Percentiles rank a stretch among this genome's conserved stretches.
These are phyloP conservation scores for Tachuris rubrigastra DNA, from an alignment of 2,113 vertebrate species.

Conservation along the genomic window DNA sequence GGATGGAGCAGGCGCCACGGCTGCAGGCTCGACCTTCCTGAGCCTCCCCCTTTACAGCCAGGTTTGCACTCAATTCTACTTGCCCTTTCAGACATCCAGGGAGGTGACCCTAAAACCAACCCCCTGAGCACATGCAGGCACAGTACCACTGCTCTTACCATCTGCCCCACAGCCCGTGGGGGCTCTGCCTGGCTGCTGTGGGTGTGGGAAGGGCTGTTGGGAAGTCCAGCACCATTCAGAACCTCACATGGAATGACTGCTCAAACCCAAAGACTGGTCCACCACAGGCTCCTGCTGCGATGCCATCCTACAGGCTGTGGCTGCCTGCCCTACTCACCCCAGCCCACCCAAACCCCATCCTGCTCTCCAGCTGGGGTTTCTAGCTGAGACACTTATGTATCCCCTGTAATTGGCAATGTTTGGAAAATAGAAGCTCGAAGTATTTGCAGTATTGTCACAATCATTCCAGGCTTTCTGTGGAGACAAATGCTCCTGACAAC, in stretches of 20 bases:
- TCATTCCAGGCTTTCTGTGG: neutral
- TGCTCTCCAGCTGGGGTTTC: neutral
- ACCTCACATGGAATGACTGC: neutral
- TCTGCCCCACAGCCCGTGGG: neutral
- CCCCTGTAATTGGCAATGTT: neutral
- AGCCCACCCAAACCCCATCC: neutral
- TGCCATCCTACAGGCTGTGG: fast-evolving
- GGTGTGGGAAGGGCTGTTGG: neutral
- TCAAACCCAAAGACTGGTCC: neutral
- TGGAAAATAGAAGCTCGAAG: neutral
- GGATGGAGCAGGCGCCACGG: neutral
- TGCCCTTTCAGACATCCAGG: neutral
- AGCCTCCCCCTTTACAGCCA: neutral
- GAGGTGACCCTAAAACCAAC: neutral
- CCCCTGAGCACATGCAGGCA: fast-evolving
- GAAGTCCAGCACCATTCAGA: neutral
- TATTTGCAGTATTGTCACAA: neutral
- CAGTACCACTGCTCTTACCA: fast-evolving
- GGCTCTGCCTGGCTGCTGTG: fast-evolving
- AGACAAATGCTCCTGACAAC: neutral
- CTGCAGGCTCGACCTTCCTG: fast-evolving
- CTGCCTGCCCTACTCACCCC: neutral
- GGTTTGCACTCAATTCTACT: neutral
- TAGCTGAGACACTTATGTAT: neutral
- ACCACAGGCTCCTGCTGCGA: fast-evolving